Conservation (phyloP, 2,797 vertebrate species). For the Dendrocincla fuliginosa region DNA sequence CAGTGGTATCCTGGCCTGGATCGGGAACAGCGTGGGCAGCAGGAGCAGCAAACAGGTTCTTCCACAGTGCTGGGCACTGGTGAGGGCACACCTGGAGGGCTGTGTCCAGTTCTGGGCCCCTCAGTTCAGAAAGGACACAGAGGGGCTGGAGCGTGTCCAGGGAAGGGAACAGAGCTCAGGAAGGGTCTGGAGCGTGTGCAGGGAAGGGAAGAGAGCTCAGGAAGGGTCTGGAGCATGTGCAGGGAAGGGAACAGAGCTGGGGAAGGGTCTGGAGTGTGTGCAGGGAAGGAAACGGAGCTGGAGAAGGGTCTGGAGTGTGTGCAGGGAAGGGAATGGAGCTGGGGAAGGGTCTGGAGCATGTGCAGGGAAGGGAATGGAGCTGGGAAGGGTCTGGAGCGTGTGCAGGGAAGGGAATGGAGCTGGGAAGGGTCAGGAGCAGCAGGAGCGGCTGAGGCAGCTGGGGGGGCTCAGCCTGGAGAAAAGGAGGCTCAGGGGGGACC, state of each 20-base stretch:
- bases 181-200: background rate
- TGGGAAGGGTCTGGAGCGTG: background rate
- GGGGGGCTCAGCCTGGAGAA: background rate
- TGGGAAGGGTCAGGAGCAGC: background rate
- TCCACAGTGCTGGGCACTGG: background rate
- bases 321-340: too few species aligned
- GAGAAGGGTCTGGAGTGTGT: background rate
- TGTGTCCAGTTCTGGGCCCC: background rate
- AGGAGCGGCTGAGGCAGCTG: background rate
- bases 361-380: background rate
- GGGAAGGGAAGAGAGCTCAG: background rate
- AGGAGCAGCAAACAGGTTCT: too few species aligned
- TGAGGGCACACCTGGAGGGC: background rate
- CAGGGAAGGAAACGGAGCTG: background rate
- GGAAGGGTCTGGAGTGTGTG: background rate
- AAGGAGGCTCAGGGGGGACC: background rate
- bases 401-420: background rate
- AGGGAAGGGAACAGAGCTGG: background rate
- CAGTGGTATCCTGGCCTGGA: background rate
- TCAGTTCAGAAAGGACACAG: background rate
- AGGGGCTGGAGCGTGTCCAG: rapidly evolving
- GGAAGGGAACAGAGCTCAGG: background rate
- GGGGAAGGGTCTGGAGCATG: background rate
- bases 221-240: background rate
- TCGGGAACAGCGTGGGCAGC: background rate